A percentile compares a stretch with the other conserved stretches of the same genome.
phyloP scores from a whole-genome alignment of 1,140 invertebrate species.

The Coenobita brevimanus region DNA sequence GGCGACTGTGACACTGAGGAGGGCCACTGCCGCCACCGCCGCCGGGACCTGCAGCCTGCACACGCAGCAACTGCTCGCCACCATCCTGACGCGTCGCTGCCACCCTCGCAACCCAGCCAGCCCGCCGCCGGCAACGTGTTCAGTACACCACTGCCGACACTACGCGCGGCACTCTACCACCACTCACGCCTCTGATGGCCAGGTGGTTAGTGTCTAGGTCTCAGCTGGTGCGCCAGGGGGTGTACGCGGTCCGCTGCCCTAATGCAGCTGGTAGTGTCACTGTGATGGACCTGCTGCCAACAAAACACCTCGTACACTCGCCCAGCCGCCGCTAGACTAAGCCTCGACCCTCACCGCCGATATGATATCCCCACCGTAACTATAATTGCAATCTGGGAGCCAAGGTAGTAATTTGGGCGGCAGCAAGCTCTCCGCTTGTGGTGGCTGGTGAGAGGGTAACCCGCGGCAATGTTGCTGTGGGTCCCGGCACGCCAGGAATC shows the following conservation, averaged over 20 bases:
- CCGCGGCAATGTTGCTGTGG: constrained; percentile 45
- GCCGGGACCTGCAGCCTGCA: constrained; percentile 55
- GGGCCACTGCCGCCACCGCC: constrained; percentile 49
- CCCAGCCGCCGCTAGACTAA: constrained; percentile 60
- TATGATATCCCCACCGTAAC: constrained; percentile 66
- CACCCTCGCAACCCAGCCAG: constrained; percentile 27
- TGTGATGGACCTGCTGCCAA: constrained; percentile 55
- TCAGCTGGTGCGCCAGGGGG: too few relatives aligned
- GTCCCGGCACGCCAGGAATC: constrained; percentile 20
- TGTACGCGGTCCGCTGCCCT: background rate
- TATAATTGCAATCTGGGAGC: constrained; percentile 67
- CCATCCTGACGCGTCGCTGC: constrained; percentile 41
- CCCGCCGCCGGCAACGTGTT: constrained; percentile 40
- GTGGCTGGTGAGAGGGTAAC: constrained; percentile 49
- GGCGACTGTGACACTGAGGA: constrained; percentile 62
- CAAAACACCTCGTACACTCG: constrained; percentile 32
- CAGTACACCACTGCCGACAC: constrained; percentile 28
- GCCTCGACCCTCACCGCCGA: constrained; percentile 54
- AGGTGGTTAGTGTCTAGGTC: constrained; percentile 10
- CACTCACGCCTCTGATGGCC: constrained; percentile 7
- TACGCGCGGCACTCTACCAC: background rate
- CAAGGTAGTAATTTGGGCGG: constrained; percentile 68
- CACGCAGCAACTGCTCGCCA: constrained; percentile 59
- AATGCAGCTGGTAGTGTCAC: constrained; percentile 30
- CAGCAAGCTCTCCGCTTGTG: constrained; percentile 64